Conservation (phyloP, 2,888 invertebrate genomes). For the Selenia dentaria region DNA sequence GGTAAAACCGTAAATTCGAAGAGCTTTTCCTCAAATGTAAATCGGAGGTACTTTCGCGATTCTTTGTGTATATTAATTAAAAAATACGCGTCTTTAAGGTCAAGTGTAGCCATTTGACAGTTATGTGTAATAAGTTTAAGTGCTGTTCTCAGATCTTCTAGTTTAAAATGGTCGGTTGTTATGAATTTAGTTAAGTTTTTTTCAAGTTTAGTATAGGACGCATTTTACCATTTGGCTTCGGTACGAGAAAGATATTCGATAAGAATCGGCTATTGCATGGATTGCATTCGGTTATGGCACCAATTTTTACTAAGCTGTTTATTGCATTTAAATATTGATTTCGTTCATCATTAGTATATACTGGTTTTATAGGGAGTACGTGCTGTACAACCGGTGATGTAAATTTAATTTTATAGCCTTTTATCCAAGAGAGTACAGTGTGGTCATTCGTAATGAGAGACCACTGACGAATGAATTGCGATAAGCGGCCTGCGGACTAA, state of each 20-base stretch:
- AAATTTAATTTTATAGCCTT: background rate
- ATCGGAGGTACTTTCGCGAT: too few relatives aligned
- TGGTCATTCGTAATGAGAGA: background rate
- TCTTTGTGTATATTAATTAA: too few relatives aligned
- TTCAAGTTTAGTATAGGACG: background rate
- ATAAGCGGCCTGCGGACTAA: background rate
- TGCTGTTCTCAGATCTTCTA: background rate
- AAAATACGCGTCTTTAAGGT: too few relatives aligned
- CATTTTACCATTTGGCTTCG: background rate
- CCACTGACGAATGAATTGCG: background rate
- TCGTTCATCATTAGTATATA: background rate
- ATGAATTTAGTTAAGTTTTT: background rate
- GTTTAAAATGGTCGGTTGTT: background rate
- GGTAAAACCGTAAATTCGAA: slow-evolving; percentile 23
- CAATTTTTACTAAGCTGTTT: background rate
- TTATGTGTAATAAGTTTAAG: background rate
- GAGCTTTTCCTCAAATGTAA: slow-evolving; percentile 4
- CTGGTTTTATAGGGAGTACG: background rate
- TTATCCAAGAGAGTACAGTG: too few relatives aligned
- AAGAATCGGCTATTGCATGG: background rate
- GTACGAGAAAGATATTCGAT: too few relatives aligned
- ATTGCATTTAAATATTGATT: background rate
- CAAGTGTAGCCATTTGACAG: background rate
- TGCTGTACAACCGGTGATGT: too few relatives aligned
- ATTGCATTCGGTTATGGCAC: background rate